Percentiles rank a stretch among this genome's conserved stretches.
Conservation (phyloP, 2,888 invertebrate genomes). For the Aleiodes testaceus region DNA sequence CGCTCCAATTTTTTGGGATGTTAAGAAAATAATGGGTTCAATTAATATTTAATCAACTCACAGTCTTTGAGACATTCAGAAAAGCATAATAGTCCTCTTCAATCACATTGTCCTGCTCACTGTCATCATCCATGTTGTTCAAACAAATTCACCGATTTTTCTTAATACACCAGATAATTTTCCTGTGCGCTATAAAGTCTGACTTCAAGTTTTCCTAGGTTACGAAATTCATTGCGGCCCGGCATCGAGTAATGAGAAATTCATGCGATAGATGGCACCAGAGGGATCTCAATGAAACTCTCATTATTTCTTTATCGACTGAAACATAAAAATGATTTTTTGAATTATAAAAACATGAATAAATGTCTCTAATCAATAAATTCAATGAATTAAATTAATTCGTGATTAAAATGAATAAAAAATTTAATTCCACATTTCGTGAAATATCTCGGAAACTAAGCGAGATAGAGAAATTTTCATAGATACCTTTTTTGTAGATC, state of each 20-base stretch:
- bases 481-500: too few relatives aligned
- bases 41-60: slow-evolving; percentile 73
- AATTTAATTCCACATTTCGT: too few relatives aligned
- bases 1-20: slow-evolving; percentile 1
- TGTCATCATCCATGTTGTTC: slow-evolving; percentile 79
- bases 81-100: slow-evolving; percentile 93
- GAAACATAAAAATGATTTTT: background rate
- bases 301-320: slow-evolving; percentile 42
- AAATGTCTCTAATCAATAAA: too few relatives aligned
- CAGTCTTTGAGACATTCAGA: slow-evolving; percentile 88
- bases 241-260: slow-evolving; percentile 35
- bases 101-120: slow-evolving; percentile 77
- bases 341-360: too few relatives aligned
- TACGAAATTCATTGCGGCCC: slow-evolving; percentile 55
- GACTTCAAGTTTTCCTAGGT: slow-evolving; percentile 61
- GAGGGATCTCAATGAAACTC: background rate
- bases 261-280: slow-evolving; percentile 22
- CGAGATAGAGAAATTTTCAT: too few relatives aligned
- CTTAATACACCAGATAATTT: slow-evolving; percentile 40
- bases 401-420: too few relatives aligned
- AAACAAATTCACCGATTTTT: slow-evolving; percentile 4
- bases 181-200: background rate
- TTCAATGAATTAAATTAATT: too few relatives aligned
- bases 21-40: background rate
- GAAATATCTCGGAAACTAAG: too few relatives aligned